Base-by-base conservation (phyloP, 2,797 vertebrate genomes). In the Miopithecus talapoin region DNA sequence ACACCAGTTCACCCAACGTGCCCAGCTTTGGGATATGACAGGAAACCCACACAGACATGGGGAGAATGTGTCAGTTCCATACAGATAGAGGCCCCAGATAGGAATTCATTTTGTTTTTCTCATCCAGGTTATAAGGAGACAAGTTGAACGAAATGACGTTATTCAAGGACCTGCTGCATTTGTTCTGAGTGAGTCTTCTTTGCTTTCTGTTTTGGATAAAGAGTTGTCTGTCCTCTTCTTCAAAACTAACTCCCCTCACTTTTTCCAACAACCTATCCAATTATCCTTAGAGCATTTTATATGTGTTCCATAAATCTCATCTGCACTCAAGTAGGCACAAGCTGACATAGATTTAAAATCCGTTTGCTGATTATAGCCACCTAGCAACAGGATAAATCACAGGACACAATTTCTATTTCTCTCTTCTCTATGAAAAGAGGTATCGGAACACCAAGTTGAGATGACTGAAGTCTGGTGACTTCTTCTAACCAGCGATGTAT, bases 201-300 rank as follows among this genome's bases (percentile, higher is more conserved):
- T 70, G 24, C 76, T 93, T 93, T 89, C 46, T 94, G 80, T 84
- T 94, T 89, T 43, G 16, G 50, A 93, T 91, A 36, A 96, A 70
- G 26, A 76, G 24, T 70, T 74, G 26, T 74, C 19, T 90, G 50
- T 91, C 30, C 16, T 93, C 41, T 53, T 93, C 55, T 96, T 53
- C 41, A 72, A 85, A 95, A 68, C 33, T 30, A 74, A 89, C 17
- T 92, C 53, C 10, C 22, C 39, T 55, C 5, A 33, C 43, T 91
- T 83, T 68, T 78, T 80, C n/a, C 22, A 91, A 91, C 48, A 89
- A 79, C 22, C 39, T 68, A 39, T 10, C 8, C 57, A 59, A 48
- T 72, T 93, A 72, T 78, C 33, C 55, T 70, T 90, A 53, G 9
- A 87, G n/a, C 9, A 48, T 91, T 86, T 92, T 94, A 57, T 70